Evolutionary conservation across 1,140 invertebrate species (phyloP).

Genomic region (Drosophila pandora): DNA sequence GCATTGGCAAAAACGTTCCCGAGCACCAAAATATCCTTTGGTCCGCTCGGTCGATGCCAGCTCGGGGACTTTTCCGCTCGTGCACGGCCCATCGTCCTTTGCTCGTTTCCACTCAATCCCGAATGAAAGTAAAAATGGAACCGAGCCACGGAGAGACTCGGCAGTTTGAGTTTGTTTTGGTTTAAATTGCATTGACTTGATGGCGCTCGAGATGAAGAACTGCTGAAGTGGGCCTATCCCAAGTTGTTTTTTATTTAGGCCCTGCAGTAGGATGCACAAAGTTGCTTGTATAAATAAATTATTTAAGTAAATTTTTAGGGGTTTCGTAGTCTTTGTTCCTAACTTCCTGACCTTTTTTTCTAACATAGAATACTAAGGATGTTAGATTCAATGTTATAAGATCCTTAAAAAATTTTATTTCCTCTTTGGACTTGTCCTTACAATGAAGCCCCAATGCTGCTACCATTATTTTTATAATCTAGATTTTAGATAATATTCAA

Average conservation of each 20-base stretch:
- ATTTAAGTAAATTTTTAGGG: not conserved
- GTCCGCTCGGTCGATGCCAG: slow-evolving; percentile 51
- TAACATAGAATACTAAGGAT: too few relatives aligned
- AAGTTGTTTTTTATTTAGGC: slow-evolving; percentile 63
- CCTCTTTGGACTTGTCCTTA: too few relatives aligned
- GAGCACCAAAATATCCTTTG: slow-evolving; percentile 68
- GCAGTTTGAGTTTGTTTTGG: slow-evolving; percentile 79
- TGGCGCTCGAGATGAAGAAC: slow-evolving; percentile 41
- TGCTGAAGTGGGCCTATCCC: slow-evolving; percentile 73
- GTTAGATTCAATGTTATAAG: too few relatives aligned
- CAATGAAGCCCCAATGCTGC: too few relatives aligned
- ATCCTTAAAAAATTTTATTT: too few relatives aligned
- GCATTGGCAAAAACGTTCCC: slow-evolving; percentile 67
- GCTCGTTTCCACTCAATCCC: slow-evolving; percentile 75
- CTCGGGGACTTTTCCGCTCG: slow-evolving; percentile 55
- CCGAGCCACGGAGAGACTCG: slow-evolving; percentile 31
- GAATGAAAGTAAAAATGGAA: slow-evolving; percentile 76
- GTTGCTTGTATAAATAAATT: not conserved
- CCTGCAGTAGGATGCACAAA: not conserved
- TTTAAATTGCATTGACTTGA: slow-evolving; percentile 77
- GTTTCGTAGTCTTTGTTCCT: too few relatives aligned
- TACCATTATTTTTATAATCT: too few relatives aligned
- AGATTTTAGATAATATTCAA: too few relatives aligned
- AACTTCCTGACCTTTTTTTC: too few relatives aligned
- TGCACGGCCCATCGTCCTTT: slow-evolving; percentile 5